phyloP scores from a whole-genome alignment of 2,797 vertebrate genomes.

The Chelon labrosus region DNA sequence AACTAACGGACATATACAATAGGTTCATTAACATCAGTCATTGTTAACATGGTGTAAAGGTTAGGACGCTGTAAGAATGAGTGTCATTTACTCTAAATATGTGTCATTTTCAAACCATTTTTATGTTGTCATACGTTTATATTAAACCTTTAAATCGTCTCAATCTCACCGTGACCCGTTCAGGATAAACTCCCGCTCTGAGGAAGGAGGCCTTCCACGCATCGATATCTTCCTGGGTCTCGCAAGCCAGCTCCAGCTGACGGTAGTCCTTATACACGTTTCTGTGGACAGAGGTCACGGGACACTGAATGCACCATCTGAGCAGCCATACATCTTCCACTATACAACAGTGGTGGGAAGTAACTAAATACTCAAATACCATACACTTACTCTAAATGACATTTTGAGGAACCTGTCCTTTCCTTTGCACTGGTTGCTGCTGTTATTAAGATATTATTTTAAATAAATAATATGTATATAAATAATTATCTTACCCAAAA shows the following conservation, averaged over 20 bases:
- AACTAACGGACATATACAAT: not conserved
- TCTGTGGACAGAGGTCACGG: constrained; percentile 72
- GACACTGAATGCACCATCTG: not conserved
- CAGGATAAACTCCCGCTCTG: constrained; percentile 96
- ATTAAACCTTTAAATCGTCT: not conserved
- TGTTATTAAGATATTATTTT: too few species aligned
- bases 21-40: too few species aligned
- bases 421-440: too few species aligned
- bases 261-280: constrained; percentile 99
- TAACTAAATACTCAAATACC: not conserved
- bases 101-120: too few species aligned
- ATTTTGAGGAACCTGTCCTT: not conserved
- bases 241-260: constrained; percentile 97
- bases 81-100: too few species aligned
- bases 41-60: not conserved
- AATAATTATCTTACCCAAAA: too few species aligned
- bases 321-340: not conserved
- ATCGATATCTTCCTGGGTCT: constrained; percentile 97
- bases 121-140: not conserved
- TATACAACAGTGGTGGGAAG: not conserved
- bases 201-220: constrained; percentile 99
- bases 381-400: too few species aligned
- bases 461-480: too few species aligned
- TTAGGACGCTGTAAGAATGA: not conserved
- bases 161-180: constrained; percentile 90